Conservation (phyloP, 2,797 vertebrate species). For the Danio aesculapii region DNA sequence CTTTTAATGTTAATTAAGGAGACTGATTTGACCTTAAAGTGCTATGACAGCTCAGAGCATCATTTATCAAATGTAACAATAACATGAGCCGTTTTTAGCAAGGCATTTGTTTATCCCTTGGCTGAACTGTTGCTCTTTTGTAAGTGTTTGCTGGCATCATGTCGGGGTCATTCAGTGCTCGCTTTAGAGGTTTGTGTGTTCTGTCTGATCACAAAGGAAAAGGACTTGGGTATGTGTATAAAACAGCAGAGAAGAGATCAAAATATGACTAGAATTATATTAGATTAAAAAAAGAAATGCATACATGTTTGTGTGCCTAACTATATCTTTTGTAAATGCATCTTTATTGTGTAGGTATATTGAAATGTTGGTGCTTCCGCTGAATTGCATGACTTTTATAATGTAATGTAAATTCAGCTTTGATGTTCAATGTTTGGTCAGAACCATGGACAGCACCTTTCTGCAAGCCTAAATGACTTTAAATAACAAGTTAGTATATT, state of each 20-base stretch:
- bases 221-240: neutral
- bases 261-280: neutral
- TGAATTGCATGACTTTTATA: neutral
- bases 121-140: conserved; percentile 17
- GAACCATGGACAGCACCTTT: conserved; percentile 35
- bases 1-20: neutral
- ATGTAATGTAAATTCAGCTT: neutral
- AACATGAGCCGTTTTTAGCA: conserved; percentile 2
- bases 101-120: conserved; percentile 16
- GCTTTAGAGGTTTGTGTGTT: neutral
- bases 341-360: neutral
- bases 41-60: neutral
- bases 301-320: neutral
- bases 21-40: neutral
- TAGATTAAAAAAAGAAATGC: neutral
- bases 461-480: neutral
- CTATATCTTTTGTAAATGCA: neutral
- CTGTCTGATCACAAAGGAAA: neutral
- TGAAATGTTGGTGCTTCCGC: neutral
- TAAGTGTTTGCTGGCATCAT: neutral
- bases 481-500: neutral
- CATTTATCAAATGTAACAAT: conserved; percentile 14
- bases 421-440: neutral
- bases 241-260: neutral
- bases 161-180: neutral